Evolutionary conservation across 1,140 invertebrate species (phyloP).

Genomic region (Rhynchophorus ferrugineus): DNA sequence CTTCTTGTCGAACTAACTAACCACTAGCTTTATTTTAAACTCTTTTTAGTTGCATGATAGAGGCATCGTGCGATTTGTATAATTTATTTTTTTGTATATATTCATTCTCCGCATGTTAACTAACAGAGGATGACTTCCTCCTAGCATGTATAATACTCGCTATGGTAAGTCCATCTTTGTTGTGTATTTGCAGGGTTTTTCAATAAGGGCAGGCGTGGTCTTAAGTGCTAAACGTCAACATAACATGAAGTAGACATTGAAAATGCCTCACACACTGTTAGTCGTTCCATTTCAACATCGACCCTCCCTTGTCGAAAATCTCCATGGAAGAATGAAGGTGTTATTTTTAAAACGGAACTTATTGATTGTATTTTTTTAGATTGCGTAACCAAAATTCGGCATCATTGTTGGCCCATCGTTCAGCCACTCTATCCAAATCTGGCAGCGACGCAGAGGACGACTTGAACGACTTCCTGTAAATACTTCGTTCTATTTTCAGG

Average conservation of each 20-base stretch:
- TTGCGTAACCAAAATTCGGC: slow-evolving; percentile 38
- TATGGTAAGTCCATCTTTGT: too few species aligned
- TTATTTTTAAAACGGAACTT: too few species aligned
- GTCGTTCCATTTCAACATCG: not conserved
- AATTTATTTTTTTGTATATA: not conserved
- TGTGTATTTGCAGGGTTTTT: too few species aligned
- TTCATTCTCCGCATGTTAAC: too few species aligned
- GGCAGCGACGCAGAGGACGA: slow-evolving; percentile 38
- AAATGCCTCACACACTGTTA: not conserved
- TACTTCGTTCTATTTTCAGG: not conserved
- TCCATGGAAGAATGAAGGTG: too few species aligned
- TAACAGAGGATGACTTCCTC: too few species aligned
- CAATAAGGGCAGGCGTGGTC: too few species aligned
- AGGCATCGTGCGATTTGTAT: slow-evolving; percentile 6
- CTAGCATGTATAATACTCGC: too few species aligned
- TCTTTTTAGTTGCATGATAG: slow-evolving; percentile 15
- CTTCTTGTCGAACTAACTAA: not conserved
- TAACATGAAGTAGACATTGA: too few species aligned
- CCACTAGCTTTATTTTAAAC: not conserved
- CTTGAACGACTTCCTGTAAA: slow-evolving; percentile 24
- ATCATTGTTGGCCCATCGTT: slow-evolving; percentile 33
- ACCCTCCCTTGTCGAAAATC: too few species aligned
- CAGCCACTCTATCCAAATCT: slow-evolving; percentile 26
- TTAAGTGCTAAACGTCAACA: too few species aligned
- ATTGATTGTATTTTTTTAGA: too few species aligned